Evolutionary conservation across 2,113 vertebrate genomes (phyloP).

Genomic region (Emberiza fucata): DNA sequence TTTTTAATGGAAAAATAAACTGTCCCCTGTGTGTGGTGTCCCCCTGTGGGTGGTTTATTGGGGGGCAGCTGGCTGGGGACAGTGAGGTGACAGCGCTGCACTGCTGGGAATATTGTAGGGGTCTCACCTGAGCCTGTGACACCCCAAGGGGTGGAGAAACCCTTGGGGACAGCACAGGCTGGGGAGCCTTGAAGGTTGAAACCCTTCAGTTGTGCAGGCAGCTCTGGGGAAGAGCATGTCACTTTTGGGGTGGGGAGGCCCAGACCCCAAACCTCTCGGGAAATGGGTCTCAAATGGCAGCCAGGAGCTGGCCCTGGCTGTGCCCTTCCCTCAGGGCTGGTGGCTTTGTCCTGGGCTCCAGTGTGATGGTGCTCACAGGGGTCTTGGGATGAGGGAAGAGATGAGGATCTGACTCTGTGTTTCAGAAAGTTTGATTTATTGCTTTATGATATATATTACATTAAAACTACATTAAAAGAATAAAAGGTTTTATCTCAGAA

Average conservation of each 20-base stretch:
- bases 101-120: background rate
- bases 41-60: rapidly evolving
- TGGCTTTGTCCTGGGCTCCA: background rate
- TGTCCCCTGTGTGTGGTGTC: background rate
- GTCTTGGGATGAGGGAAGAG: too few relatives aligned
- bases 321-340: background rate
- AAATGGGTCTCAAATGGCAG: background rate
- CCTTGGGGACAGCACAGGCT: background rate
- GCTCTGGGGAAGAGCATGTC: background rate
- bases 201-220: background rate
- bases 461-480: too few relatives aligned
- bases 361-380: too few relatives aligned
- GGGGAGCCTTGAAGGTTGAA: background rate
- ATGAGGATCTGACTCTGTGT: too few relatives aligned
- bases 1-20: slow-evolving; percentile 69
- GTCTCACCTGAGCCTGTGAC: background rate
- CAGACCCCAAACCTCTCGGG: background rate
- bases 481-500: too few relatives aligned
- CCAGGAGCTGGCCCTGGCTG: background rate
- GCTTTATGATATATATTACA: too few relatives aligned
- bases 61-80: background rate
- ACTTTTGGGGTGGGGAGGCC: background rate
- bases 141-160: background rate
- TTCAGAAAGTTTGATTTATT: too few relatives aligned
- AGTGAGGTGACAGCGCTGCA: background rate